A percentile compares a stretch with the other conserved stretches of the same genome.
These are phyloP conservation scores for Spodoptera litura DNA, from an alignment of 1,140 invertebrate genomes.

Conservation along the genomic window DNA sequence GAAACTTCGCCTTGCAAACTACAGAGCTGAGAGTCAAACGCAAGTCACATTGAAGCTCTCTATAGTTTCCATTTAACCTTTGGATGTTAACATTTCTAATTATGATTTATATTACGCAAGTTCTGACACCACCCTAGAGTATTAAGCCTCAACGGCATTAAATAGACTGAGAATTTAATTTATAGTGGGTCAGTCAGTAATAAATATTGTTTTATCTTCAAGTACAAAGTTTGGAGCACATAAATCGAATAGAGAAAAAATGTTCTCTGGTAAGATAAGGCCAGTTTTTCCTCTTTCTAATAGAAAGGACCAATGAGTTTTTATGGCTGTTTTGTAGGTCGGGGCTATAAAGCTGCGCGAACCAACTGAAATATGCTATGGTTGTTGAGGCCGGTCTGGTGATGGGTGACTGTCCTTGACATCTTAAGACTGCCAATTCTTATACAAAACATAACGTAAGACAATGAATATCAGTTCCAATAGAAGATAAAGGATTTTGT, in stretches of 20 bases:
- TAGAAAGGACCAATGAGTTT: slow-evolving; percentile 1
- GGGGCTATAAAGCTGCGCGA: too few relatives aligned
- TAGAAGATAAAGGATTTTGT: too few relatives aligned
- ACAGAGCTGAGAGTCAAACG: neutral
- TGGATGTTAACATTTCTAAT: slow-evolving; percentile 8
- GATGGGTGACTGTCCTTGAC: too few relatives aligned
- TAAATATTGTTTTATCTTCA: slow-evolving; percentile 12
- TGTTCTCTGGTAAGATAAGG: neutral
- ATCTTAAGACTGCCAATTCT: too few relatives aligned
- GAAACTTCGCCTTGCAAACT: slow-evolving; percentile 2
- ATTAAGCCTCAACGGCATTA: neutral
- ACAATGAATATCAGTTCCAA: neutral
- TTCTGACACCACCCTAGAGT: slow-evolving; percentile 8
- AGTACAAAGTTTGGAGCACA: neutral
- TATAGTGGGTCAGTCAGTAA: neutral
- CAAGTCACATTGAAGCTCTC: neutral
- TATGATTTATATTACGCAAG: slow-evolving; percentile 17
- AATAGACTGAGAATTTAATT: slow-evolving; percentile 13
- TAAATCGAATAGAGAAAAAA: neutral
- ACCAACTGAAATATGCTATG: too few relatives aligned
- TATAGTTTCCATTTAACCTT: neutral
- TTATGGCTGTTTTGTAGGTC: neutral
- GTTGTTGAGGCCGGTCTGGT: too few relatives aligned
- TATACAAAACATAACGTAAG: neutral
- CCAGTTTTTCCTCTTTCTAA: slow-evolving; percentile 6